phyloP scores from a whole-genome alignment of 1,140 invertebrate genomes.

The Eufriesea mexicana region DNA sequence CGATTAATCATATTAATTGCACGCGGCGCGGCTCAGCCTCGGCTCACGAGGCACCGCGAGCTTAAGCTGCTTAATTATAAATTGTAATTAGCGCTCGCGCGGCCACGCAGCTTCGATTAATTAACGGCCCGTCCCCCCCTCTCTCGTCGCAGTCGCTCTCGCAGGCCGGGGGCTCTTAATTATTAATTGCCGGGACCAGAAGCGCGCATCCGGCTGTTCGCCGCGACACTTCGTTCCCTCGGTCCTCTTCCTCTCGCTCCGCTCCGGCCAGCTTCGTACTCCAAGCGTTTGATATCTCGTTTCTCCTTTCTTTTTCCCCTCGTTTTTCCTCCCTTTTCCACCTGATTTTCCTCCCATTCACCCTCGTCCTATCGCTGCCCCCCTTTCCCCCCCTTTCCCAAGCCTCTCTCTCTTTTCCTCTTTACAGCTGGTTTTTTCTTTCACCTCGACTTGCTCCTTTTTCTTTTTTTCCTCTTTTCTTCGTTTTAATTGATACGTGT shows the following conservation, averaged over 20 bases:
- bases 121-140: slow-evolving; percentile 73
- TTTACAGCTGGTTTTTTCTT: too few species aligned
- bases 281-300: slow-evolving; percentile 12
- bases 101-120: slow-evolving; percentile 77
- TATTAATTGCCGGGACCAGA: slow-evolving; percentile 69
- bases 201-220: slow-evolving; percentile 71
- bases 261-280: neutral
- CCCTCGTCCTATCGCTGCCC: too few species aligned
- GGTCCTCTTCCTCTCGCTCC: slow-evolving; percentile 51
- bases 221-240: slow-evolving; percentile 69
- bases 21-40: slow-evolving; percentile 53
- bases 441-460: neutral
- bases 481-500: neutral
- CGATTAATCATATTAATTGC: slow-evolving; percentile 81
- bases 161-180: slow-evolving; percentile 65
- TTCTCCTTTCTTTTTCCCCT: neutral
- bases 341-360: too few species aligned
- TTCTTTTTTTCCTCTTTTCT: neutral
- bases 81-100: slow-evolving; percentile 79
- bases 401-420: too few species aligned
- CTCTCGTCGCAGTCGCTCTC: neutral
- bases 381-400: too few species aligned
- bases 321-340: fast-evolving
- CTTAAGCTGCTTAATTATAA: slow-evolving; percentile 80
- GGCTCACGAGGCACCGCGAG: slow-evolving; percentile 63